Base-by-base conservation (phyloP, 2,797 vertebrate species). In the Chiropotes sagulatus region DNA sequence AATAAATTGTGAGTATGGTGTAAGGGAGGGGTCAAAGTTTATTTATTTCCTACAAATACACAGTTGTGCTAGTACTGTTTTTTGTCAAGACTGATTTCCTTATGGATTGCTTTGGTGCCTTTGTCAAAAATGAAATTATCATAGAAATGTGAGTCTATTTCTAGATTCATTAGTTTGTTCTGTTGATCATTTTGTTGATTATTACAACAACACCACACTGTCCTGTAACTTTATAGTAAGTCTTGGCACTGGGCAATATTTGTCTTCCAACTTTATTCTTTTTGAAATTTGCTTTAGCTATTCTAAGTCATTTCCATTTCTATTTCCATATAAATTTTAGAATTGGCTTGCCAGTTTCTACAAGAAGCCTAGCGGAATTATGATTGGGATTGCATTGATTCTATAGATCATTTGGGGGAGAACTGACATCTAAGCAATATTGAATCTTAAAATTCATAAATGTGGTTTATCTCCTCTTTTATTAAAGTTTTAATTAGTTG, bases 101-200 rank as follows among this genome's bases (percentile, higher is more conserved):
- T 85, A 12, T 58, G 61, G 9, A 81, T 87, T 79, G 67, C 11
- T 87, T 92, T 46, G 52, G 20, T 73, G 30, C 33, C 14, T 58
- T 95, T 95, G 64, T 67, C 20, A 93, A 54, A 88, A 94, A 48
- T 92, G 44, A 81, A 48, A 48, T 78, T 19, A 76, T 26, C 57
- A 17, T 52, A 20, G 46, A 83, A 57, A 20, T 64, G 10, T 28
- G 48, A 15, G 4, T 58, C 11, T 86, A 14, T 90, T 64, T 93
- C 24, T 73, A 70, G 39, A 81, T 30, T 54, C 54, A 57, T 20
- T 80, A 4, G 72, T 81, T 79, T 50, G 8, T 52, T 93, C 30
- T 50, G 0, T 28, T 83, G 26, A 70, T 10, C 17, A 41, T 24
- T 75, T 88, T 87, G 15, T 75, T 81, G n/a, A 8, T 48, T 36